Evolutionary conservation across 1,140 invertebrate species (phyloP).

Genomic region (Drosophila suzukii): DNA sequence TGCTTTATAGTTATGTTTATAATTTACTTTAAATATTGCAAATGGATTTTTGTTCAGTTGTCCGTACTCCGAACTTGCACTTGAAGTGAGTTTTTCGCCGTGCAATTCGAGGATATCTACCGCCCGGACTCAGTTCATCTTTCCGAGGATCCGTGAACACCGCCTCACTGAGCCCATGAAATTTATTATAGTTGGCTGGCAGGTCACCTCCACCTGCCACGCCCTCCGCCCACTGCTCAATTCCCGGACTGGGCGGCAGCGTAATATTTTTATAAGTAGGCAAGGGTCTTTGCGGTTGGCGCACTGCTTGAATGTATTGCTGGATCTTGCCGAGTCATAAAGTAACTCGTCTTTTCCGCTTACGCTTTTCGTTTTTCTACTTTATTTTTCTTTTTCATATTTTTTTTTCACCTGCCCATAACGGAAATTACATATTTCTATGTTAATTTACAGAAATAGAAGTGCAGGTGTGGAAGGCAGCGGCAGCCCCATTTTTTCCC

Average conservation of each 20-base stretch:
- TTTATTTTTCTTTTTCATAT: constrained; percentile 5
- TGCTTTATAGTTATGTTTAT: no score
- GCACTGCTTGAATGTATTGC: constrained; percentile 50
- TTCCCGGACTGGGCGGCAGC: constrained; percentile 22
- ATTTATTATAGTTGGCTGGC: constrained; percentile 65
- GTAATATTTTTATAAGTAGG: constrained; percentile 71
- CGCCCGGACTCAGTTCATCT: constrained; percentile 13
- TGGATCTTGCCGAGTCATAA: constrained; percentile 67
- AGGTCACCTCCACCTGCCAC: constrained; percentile 12
- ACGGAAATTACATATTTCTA: constrained; percentile 78
- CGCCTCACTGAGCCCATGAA: constrained; percentile 62
- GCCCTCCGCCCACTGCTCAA: constrained; percentile 6
- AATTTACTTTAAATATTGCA: no score
- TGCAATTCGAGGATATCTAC: constrained; percentile 22
- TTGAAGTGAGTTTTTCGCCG: background rate
- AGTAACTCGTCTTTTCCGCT: constrained; percentile 64
- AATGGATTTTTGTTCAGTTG: background rate
- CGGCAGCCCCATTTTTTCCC: background rate
- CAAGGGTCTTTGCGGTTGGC: constrained; percentile 46
- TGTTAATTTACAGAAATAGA: constrained; percentile 66
- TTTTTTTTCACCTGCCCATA: constrained; percentile 36
- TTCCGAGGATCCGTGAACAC: constrained; percentile 40
- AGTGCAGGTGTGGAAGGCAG: constrained; percentile 29
- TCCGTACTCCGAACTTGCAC: background rate
- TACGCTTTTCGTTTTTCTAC: constrained; percentile 35